Evolutionary conservation across 2,888 invertebrate genomes (phyloP).

Genomic region (Tenthredo notha): DNA sequence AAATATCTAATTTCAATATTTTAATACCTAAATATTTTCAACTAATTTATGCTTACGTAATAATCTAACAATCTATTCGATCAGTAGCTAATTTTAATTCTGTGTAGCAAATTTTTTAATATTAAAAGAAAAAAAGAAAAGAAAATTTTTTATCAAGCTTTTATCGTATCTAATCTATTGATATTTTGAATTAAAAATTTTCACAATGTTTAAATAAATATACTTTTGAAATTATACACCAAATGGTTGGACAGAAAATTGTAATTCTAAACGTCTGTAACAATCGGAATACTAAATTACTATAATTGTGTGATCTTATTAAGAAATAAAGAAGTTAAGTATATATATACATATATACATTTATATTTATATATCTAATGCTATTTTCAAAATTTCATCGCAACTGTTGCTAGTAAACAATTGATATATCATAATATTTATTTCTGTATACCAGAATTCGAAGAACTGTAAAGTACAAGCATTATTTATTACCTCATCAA

Average conservation of each 20-base stretch:
- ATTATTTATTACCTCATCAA: not conserved
- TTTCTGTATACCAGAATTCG: not conserved
- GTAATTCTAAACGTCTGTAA: not conserved
- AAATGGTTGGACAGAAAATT: not conserved
- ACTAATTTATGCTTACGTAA: not conserved
- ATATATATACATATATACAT: not conserved
- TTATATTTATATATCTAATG: not conserved
- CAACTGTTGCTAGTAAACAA: not conserved
- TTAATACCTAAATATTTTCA: not conserved
- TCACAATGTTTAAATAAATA: not conserved
- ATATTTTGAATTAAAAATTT: not conserved
- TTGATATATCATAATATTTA: not conserved
- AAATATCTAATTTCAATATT: not conserved
- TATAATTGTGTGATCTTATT: constrained; percentile 10
- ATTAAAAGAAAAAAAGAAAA: not conserved
- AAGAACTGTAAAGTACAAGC: not conserved
- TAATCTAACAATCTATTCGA: not conserved
- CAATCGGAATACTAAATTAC: not conserved
- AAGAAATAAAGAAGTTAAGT: not conserved
- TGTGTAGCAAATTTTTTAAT: not conserved
- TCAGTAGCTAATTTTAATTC: not conserved
- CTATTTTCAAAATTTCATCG: not conserved
- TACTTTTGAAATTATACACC: not conserved
- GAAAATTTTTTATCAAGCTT: constrained; percentile 8
- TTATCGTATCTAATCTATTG: not conserved